Conservation (phyloP, 2,113 vertebrate genomes). For the Phaethon lepturus region DNA sequence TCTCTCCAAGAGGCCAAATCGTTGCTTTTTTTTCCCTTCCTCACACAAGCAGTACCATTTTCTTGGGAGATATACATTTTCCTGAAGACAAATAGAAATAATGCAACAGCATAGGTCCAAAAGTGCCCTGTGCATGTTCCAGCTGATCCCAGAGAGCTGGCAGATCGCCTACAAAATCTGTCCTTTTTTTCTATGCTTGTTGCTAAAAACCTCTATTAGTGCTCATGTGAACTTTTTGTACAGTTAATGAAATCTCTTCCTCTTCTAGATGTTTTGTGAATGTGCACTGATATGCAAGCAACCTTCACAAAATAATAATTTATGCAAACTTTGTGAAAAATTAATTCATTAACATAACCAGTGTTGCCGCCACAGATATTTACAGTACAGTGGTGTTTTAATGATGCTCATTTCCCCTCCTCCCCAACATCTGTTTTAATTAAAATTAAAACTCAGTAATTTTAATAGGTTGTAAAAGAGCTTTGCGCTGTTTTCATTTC, state of each 20-base stretch:
- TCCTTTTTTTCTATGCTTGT: background rate
- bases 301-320: background rate
- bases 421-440: background rate
- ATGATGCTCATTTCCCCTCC: background rate
- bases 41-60: background rate
- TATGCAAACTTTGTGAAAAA: background rate
- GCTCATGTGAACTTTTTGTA: background rate
- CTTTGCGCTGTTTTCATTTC: background rate
- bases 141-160: background rate
- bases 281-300: background rate
- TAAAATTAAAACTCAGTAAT: background rate
- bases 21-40: fast-evolving
- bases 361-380: background rate
- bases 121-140: background rate
- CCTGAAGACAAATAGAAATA: background rate
- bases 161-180: background rate
- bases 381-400: background rate
- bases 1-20: background rate
- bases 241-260: background rate
- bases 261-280: background rate
- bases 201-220: background rate
- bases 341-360: background rate
- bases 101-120: background rate
- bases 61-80: background rate
- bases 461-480: background rate